Conservation (phyloP, 2,797 vertebrate species). For the Malurus splendens region DNA sequence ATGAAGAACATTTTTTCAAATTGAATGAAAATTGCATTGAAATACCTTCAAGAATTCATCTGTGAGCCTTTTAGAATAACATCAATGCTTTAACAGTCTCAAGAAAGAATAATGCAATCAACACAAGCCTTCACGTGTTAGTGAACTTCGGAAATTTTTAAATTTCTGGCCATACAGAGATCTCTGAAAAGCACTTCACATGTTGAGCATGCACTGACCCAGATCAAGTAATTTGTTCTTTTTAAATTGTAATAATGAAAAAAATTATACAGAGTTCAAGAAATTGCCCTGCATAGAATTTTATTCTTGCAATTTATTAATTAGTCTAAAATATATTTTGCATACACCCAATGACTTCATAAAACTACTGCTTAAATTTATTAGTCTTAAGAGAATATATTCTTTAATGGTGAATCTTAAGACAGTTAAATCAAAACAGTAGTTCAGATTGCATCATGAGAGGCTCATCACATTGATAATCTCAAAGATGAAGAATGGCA, state of each 20-base stretch:
- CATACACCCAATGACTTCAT: constrained; percentile 37
- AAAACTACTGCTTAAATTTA: constrained; percentile 54
- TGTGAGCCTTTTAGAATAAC: neutral
- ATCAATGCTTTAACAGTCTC: neutral
- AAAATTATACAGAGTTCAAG: constrained; percentile 30
- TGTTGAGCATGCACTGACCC: neutral
- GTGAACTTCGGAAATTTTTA: neutral
- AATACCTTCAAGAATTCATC: neutral
- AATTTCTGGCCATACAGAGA: neutral
- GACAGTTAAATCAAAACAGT: neutral
- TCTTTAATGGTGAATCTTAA: neutral
- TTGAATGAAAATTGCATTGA: neutral
- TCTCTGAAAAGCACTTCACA: neutral
- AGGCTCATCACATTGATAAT: neutral
- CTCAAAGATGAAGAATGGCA: neutral
- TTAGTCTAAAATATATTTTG: constrained; percentile 27
- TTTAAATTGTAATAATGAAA: constrained; percentile 13
- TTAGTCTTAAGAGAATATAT: constrained; percentile 11
- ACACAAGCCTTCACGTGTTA: neutral
- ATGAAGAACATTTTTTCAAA: neutral
- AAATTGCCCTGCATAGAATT: neutral
- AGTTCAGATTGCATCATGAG: neutral
- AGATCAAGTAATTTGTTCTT: neutral
- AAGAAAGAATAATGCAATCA: neutral
- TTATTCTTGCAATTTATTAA: constrained; percentile 38